Base-by-base conservation (phyloP, 2,113 vertebrate genomes). In the Odobenus rosmarus region DNA sequence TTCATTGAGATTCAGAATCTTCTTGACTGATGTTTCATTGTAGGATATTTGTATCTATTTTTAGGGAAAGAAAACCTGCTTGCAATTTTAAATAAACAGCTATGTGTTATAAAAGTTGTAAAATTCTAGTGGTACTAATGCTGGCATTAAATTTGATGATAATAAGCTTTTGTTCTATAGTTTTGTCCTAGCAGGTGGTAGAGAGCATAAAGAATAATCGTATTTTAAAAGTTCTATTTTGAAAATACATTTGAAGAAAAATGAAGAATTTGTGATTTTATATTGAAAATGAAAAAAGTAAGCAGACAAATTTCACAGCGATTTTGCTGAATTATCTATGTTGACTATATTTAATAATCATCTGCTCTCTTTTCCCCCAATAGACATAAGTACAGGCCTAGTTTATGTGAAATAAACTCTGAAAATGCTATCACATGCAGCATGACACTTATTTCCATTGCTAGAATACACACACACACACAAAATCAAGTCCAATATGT, bases 351-450 rank as follows among this genome's bases (percentile, higher is more conserved):
- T 72, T 89, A 95, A 90, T 90, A 90, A 81, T 81, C 36, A 59
- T 93, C 67, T 91, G 14, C 14, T 85, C n/a, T 92, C 49, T 23
- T 55, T 36, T 57, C 9, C 23, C 8, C 23, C 15, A 62, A 23
- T 18, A 16, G 46, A 51, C 28, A 23, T 51, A 81, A 81, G 14
- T 85, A 74, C 36, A 90, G 57, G 36, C 16, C 23, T 76, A 67
- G 26, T 89, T 80, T 93, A 81, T 49, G n/a, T 74, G 53, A 92
- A 88, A 84, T 90, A 85, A 88, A 80, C 64, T 83, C n/a, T 93
- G 57, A 67, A 86, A 90, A 76, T 33, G 3, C 14, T 90, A 67
- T 62, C n/a, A 24, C 42, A 81, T 53, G 28, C 42, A 88, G n/a
- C 9, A 1, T 64, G 4, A 23, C 19, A 74, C 26, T 39, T 90